Percentiles rank a stretch among this genome's conserved stretches.
Conservation (phyloP, 2,113 vertebrate species). For the Platycercus adscitus region DNA sequence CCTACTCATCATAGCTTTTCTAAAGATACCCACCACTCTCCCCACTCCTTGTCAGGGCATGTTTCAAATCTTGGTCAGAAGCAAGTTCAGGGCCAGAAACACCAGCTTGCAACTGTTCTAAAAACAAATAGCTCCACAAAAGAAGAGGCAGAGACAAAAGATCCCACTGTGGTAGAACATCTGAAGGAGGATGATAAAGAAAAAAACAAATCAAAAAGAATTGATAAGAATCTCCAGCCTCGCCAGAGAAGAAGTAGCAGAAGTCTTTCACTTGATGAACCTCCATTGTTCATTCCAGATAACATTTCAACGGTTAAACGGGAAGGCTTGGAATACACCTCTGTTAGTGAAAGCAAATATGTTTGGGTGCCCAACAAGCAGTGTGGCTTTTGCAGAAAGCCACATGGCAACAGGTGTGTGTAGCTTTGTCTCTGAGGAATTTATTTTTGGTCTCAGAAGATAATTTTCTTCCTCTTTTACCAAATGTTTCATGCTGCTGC, state of each 20-base stretch:
- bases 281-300: conserved; percentile 94
- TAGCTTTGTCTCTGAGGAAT: conserved; percentile 18
- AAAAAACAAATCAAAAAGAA: conserved; percentile 84
- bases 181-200: conserved; percentile 85
- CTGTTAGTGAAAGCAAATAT: conserved; percentile 78
- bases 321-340: conserved; percentile 83
- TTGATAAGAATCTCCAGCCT: conserved; percentile 83
- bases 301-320: conserved; percentile 91
- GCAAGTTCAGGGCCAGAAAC: conserved; percentile 58
- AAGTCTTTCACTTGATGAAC: conserved; percentile 94
- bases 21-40: conserved; percentile 60
- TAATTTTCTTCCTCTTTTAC: background rate
- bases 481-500: background rate
- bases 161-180: conserved; percentile 44
- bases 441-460: background rate
- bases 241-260: conserved; percentile 87
- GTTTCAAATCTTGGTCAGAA: conserved; percentile 72
- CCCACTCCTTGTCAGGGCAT: conserved; percentile 50
- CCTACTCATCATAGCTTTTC: conserved; percentile 52
- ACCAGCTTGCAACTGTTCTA: conserved; percentile 3
- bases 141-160: conserved; percentile 75
- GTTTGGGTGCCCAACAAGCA: conserved; percentile 92
- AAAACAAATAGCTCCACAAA: conserved; percentile 68
- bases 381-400: conserved; percentile 94
- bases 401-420: conserved; percentile 93